Percentiles rank a stretch among this genome's conserved stretches.
These are phyloP conservation scores for Hipparchia sbordonii DNA, from an alignment of 2,888 invertebrate species.

Conservation along the genomic window DNA sequence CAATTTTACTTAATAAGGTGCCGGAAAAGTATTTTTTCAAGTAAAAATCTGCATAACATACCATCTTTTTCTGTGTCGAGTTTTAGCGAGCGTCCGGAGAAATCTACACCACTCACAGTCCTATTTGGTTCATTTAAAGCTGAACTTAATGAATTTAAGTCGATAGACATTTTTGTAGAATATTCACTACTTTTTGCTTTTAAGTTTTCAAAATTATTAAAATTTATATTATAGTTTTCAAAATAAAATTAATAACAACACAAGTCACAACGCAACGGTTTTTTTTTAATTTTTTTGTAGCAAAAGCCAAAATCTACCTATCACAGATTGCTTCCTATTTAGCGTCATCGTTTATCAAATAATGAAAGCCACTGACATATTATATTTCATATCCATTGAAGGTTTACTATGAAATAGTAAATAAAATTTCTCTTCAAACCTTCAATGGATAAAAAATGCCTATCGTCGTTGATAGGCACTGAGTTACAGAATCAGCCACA, in stretches of 20 bases:
- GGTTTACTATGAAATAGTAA: too few relatives aligned
- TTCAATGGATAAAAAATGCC: too few relatives aligned
- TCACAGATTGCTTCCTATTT: too few relatives aligned
- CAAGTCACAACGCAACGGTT: conserved; percentile 36
- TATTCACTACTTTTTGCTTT: not conserved
- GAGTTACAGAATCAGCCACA: too few relatives aligned
- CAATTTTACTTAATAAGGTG: not conserved
- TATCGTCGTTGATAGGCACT: too few relatives aligned
- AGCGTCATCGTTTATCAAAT: too few relatives aligned
- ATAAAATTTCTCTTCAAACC: too few relatives aligned
- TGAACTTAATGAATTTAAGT: conserved; percentile 80
- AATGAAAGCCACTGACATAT: too few relatives aligned
- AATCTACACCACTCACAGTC: conserved; percentile 87
- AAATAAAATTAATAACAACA: not conserved
- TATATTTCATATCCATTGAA: too few relatives aligned
- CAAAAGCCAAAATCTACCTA: too few relatives aligned
- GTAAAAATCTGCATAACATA: conserved; percentile 51
- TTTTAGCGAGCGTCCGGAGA: conserved; percentile 90
- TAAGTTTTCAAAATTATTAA: not conserved
- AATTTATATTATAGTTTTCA: not conserved
- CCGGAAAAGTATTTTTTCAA: not conserved
- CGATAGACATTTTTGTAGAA: conserved; percentile 73
- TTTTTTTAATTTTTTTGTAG: not conserved
- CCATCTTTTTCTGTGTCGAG: conserved; percentile 91
- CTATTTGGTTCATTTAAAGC: conserved; percentile 73